A percentile compares a stretch with the other conserved stretches of the same genome.
Conservation (phyloP, 2,797 vertebrate species). For the Kryptolebias ocellatus region DNA sequence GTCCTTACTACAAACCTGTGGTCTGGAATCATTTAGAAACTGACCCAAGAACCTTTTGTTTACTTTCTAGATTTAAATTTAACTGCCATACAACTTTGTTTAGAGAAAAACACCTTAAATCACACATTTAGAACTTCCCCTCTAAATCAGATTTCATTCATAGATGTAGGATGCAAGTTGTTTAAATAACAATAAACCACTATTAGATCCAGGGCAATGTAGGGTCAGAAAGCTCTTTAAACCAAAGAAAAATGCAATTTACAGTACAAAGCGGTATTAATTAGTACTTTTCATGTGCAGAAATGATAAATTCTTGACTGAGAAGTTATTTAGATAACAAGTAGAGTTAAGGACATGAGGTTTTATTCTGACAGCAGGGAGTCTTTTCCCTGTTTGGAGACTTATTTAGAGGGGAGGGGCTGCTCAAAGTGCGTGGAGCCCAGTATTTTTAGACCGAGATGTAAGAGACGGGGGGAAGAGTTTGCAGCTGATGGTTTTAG, state of each 20-base stretch:
- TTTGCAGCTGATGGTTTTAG: slow-evolving; percentile 22
- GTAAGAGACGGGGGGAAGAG: neutral
- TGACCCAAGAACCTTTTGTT: no score
- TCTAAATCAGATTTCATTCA: no score
- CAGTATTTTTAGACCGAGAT: slow-evolving; percentile 15
- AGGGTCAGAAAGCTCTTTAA: neutral
- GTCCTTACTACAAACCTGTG: no score
- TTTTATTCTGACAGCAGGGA: neutral
- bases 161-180: no score
- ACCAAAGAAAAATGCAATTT: neutral
- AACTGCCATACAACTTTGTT: no score
- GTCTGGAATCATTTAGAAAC: no score
- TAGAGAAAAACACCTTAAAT: no score
- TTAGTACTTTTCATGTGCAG: neutral
- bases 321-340: neutral
- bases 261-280: neutral
- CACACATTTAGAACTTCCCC: no score
- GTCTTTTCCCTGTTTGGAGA: neutral
- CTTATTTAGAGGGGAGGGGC: neutral
- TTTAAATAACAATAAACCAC: neutral
- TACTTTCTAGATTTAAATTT: no score
- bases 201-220: neutral
- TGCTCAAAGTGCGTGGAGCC: neutral
- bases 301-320: neutral
- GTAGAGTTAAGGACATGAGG: neutral